Evolutionary conservation across 2,888 invertebrate species (phyloP).

Genomic region (Harpalus rufipes): DNA sequence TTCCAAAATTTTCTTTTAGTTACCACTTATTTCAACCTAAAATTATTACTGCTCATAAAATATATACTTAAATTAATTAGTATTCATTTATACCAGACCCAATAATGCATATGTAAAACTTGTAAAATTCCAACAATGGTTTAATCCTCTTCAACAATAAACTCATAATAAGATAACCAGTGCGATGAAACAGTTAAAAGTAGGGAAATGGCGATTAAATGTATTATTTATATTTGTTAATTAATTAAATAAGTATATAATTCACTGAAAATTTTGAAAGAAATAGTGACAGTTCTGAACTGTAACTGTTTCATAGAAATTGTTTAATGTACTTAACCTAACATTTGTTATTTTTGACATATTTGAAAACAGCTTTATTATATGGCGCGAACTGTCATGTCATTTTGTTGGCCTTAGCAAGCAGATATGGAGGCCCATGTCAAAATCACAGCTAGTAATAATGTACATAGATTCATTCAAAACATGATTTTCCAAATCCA

Average conservation of each 20-base stretch:
- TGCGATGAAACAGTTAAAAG: not conserved
- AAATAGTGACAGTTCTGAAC: constrained; percentile 23
- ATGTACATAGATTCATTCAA: too few relatives aligned
- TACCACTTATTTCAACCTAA: constrained; percentile 5
- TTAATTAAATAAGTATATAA: not conserved
- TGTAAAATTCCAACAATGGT: not conserved
- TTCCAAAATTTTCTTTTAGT: not conserved
- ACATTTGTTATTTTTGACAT: constrained; percentile 22
- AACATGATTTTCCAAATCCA: too few relatives aligned
- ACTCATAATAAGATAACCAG: not conserved
- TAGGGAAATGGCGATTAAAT: not conserved
- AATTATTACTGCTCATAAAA: not conserved
- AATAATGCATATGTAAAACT: not conserved
- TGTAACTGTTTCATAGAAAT: constrained; percentile 18
- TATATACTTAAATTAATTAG: constrained; percentile 12
- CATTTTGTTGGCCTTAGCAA: too few relatives aligned
- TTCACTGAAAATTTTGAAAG: constrained; percentile 34
- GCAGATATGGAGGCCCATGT: too few relatives aligned
- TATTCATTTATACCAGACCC: not conserved
- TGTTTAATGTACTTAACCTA: constrained; percentile 30
- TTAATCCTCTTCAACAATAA: not conserved
- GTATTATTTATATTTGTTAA: constrained; percentile 5
- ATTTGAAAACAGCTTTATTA: too few relatives aligned
- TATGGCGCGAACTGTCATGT: too few relatives aligned
- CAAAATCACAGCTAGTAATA: too few relatives aligned